Evolutionary conservation across 1,140 invertebrate genomes (phyloP).

Genomic region (Vanessa tameamea): DNA sequence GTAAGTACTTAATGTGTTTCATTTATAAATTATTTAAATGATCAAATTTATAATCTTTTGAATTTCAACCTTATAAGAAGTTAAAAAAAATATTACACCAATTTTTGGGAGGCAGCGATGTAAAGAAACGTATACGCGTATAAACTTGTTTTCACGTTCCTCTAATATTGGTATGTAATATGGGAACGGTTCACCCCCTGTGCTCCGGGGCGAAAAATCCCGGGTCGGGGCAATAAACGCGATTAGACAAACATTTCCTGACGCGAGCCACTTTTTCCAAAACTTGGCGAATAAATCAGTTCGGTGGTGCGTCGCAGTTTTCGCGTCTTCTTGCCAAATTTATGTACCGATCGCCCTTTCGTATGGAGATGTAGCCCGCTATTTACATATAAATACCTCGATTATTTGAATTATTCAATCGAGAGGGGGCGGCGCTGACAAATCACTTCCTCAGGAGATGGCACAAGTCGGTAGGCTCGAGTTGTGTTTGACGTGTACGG

Average conservation of each 20-base stretch:
- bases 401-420: conserved; percentile 82
- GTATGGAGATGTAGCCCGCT: conserved; percentile 78
- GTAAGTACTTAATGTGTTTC: neutral
- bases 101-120: neutral
- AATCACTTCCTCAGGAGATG: conserved; percentile 80
- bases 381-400: conserved; percentile 81
- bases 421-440: conserved; percentile 80
- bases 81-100: too few relatives aligned
- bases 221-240: conserved; percentile 70
- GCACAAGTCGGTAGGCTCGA: conserved; percentile 70
- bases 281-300: conserved; percentile 79
- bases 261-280: conserved; percentile 76
- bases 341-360: conserved; percentile 80
- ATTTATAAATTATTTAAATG: neutral
- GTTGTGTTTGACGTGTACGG: conserved; percentile 65
- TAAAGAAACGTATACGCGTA: conserved; percentile 34
- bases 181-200: conserved; percentile 46
- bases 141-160: conserved; percentile 47
- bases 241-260: conserved; percentile 80
- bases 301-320: conserved; percentile 77
- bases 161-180: conserved; percentile 39
- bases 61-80: too few relatives aligned
- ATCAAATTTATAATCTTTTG: too few relatives aligned
- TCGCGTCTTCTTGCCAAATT: conserved; percentile 79
- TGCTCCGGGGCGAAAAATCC: conserved; percentile 63